Evolutionary conservation across 2,888 invertebrate genomes (phyloP), one percentile per base, ranked within the genome.

Genomic region (Entomobrya multifasciata): DNA sequence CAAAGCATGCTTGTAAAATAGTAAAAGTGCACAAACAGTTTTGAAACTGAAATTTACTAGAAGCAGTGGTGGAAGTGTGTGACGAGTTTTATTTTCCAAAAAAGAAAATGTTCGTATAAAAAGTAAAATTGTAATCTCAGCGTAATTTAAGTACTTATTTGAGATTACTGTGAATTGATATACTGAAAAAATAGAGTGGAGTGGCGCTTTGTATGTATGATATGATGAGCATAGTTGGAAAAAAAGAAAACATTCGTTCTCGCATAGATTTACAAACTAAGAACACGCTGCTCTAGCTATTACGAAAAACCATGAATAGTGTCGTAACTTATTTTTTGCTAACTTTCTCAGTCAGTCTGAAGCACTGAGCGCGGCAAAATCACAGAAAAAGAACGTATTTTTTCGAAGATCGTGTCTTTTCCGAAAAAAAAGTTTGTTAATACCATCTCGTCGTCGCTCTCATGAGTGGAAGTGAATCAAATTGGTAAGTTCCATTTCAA

Each of bases 401-500:
- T 77, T 76, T 65, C 36, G 25, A 36, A 36, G 81, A 81, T 70
- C 41, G 81, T 70, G 25, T 81, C 17, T 55, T 81, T 67, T 22
- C 20, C 47, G 30, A 41, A 36, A 67, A 82, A 82, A 83, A 83
- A 83, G 83, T 83, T 83, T 83, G 74, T 62, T 82, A 76, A 83
- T 83, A 83, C 77, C 76, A 67, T 65, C 81, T 81, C 62, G 41
- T 30, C 41, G n/a, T n/a, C n/a, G n/a, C n/a, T 52, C 78, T 55
- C 47, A n/a, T n/a, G n/a, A n/a, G 55, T 74, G 47, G 77, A 83
- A 83, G 76, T 83, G 77, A 77, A 52, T 72, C 52, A 83, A 83
- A 83, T 77, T 83, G 77, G 83, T 60, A 77, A 83, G 83, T 83
- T 83, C 76, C 52, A 49, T 81, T 30, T 81, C 41, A 15, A 76